Conservation (phyloP, 92 coral and sea anemone species). For the Porites lobata region DNA sequence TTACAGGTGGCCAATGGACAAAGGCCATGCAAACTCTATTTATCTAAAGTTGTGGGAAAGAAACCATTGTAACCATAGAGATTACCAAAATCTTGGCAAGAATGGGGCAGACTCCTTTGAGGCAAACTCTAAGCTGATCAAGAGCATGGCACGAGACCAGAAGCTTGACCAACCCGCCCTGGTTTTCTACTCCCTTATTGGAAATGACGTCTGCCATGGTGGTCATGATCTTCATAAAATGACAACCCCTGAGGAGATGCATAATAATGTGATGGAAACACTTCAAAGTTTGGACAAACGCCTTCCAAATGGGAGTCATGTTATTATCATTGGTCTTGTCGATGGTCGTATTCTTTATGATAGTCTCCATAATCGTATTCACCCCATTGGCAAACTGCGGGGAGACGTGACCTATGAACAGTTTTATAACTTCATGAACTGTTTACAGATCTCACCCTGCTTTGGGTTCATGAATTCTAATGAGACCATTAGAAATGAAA, state of each 20-base stretch:
- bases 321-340: constrained; percentile 80
- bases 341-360: constrained; percentile 92
- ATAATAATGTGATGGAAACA: constrained; percentile 79
- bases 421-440: constrained; percentile 93
- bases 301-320: constrained; percentile 92
- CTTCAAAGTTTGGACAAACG: constrained; percentile 72
- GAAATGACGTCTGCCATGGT: constrained; percentile 95
- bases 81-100: constrained; percentile 96
- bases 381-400: constrained; percentile 92
- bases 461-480: constrained; percentile 93
- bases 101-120: constrained; percentile 98
- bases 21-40: constrained; percentile 90
- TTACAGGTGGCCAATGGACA: constrained; percentile 85
- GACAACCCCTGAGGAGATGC: constrained; percentile 97
- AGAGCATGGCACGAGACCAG: constrained; percentile 83
- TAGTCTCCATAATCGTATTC: constrained; percentile 88
- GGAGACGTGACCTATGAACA: constrained; percentile 89
- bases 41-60: constrained; percentile 88
- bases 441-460: constrained; percentile 95
- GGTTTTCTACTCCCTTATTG: constrained; percentile 88
- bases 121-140: constrained; percentile 73
- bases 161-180: constrained; percentile 89
- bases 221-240: constrained; percentile 63
- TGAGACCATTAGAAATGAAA: constrained; percentile 84
- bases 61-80: constrained; percentile 97